Evolutionary conservation across 2,797 vertebrate genomes (phyloP), one percentile per base, ranked within the genome.

Genomic region (Apodemus agrarius): DNA sequence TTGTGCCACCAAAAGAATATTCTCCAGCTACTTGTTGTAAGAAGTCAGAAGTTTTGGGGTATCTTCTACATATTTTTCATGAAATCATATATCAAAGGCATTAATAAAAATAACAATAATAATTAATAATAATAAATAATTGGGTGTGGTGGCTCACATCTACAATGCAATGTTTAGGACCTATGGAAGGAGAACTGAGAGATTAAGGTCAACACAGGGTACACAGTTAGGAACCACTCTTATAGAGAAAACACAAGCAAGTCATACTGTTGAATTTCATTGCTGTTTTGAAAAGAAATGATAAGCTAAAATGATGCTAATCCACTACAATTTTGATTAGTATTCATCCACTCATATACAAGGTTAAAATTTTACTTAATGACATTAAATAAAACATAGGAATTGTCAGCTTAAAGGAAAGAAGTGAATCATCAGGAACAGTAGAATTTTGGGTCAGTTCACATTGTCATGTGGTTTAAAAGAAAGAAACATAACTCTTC

Each of bases 231-330:
- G 9, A 87, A 9, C 11, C 7, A 17, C 12, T 37, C 34, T 37
- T 67, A 74, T 19, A 87, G 19, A 57, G 22, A 37, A 40, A 63
- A 65, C 24, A 21, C 4, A 76, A 89, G 31, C 57, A 80, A 52
- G n/a, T 34, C 54, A 81, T 52, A 6, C 17, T 65, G 29, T 5
- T 11, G 49, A 4, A 26, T 49, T 54, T 84, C 31, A 19, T n/a
- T 43, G 52, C 26, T 89, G 13, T 75, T 88, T 76, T 89, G 19
- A 84, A 96, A 95, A 76, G 24, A 57, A 91, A 74, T 4, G 24
- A 72, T 69, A 10, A 3, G 8, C 65, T 37, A 11, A 81, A 89
- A 69, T 78, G 6, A 17, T 40, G 63, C 31, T 46, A 69, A 34
- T 3, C 21, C 74, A 17, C 65, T 89, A 1, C 2, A 31, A 65